Evolutionary conservation across 2,797 vertebrate genomes (phyloP).

Genomic region (Falco novaeseelandiae): DNA sequence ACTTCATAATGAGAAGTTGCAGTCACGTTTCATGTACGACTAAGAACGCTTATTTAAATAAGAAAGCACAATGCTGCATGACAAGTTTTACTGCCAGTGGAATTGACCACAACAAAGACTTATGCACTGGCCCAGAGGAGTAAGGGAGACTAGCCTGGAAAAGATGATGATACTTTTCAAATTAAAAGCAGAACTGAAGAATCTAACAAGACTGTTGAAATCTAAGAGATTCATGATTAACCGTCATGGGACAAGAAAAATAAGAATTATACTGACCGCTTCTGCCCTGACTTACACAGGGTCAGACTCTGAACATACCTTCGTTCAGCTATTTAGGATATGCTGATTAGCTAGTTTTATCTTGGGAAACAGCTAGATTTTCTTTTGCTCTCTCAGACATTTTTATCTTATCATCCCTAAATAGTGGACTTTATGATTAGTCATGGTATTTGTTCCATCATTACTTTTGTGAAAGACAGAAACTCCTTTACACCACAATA

Average conservation of each 20-base stretch:
- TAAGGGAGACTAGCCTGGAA: slow-evolving; percentile 54
- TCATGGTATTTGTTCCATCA: background rate
- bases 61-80: background rate
- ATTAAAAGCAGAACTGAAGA: slow-evolving; percentile 70
- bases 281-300: background rate
- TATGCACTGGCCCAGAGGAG: slow-evolving; percentile 13
- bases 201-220: slow-evolving; percentile 65
- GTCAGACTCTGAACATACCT: background rate
- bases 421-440: background rate
- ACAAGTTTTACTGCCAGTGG: background rate
- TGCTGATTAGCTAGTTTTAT: background rate
- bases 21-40: background rate
- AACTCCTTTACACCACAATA: background rate
- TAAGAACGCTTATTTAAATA: background rate
- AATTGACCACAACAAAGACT: slow-evolving; percentile 55
- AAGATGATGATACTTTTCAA: slow-evolving; percentile 61
- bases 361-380: background rate
- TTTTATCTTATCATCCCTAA: background rate
- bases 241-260: slow-evolving; percentile 37
- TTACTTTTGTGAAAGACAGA: background rate
- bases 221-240: slow-evolving; percentile 62
- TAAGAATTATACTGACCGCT: background rate
- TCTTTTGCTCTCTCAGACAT: background rate
- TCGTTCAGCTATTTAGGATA: background rate
- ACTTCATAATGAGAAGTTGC: background rate